A percentile compares a stretch with the other conserved stretches of the same genome.
These are phyloP conservation scores for Morelia viridis DNA, from an alignment of 2,797 vertebrate species.

Conservation along the genomic window DNA sequence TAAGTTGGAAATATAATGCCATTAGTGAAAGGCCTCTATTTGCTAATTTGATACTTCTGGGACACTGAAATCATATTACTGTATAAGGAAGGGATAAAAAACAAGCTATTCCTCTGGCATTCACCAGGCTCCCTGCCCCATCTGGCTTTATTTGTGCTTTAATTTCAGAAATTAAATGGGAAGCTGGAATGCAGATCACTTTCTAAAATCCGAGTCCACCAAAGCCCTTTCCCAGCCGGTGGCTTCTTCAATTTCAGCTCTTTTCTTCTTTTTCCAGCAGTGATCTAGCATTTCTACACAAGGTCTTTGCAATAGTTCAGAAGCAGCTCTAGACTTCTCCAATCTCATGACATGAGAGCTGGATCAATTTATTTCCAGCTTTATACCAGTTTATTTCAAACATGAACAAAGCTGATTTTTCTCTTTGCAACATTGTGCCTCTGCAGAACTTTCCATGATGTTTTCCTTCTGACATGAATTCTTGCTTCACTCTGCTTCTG, in stretches of 20 bases:
- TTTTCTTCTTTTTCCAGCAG: background rate
- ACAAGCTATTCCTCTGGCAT: background rate
- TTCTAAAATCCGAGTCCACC: background rate
- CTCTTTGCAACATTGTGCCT: background rate
- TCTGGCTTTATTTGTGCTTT: background rate
- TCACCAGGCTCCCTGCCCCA: background rate
- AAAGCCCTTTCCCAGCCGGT: background rate
- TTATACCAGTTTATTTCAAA: background rate
- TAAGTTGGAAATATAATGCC: slow-evolving; percentile 62
- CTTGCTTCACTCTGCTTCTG: background rate
- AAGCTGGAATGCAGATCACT: background rate
- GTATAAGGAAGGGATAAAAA: slow-evolving; percentile 1
- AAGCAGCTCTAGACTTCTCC: background rate
- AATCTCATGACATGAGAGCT: background rate
- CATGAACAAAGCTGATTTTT: background rate
- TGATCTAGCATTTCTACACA: background rate
- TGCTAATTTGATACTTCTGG: background rate
- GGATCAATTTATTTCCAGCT: background rate
- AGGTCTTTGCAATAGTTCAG: background rate
- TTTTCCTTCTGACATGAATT: background rate
- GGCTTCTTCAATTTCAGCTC: background rate
- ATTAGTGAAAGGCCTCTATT: slow-evolving; percentile 35
- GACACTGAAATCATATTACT: slow-evolving; percentile 7
- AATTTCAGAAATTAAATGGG: background rate
- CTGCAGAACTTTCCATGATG: background rate